Base-by-base conservation (phyloP, 2,888 invertebrate genomes). In the Thyatira batis region DNA sequence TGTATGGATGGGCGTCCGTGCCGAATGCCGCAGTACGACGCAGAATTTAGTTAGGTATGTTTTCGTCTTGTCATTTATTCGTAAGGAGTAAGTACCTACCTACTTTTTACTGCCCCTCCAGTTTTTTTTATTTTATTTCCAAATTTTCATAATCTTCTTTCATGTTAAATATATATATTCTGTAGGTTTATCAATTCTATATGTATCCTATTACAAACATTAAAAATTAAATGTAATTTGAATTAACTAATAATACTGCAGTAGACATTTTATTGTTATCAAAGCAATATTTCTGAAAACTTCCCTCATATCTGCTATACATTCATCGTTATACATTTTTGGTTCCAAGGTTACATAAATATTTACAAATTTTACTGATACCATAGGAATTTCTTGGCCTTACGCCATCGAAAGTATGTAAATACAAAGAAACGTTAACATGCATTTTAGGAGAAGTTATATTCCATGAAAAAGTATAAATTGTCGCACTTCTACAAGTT, bases 11-110 rank as follows among this genome's bases (percentile, higher is more conserved):
- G 39, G 39, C 39, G 68, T 65, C 68, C 61, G 66, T 67, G 58
- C 64, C 68, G 73, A 76, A 73, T 76, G 74, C 75, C 75, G 71
- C 76, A 80, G 70, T 65, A 63, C 68, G 57, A 25, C 39, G 50
- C 33, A 39, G 23, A 39, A 17, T 17, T 43, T 13, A 43, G 21
- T 25, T 27, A 25, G 17, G 17, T 27, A 46, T 27, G 46, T 9
- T 25, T 27, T 48, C 27, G 21, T 25, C 13, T 25, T 25, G 23
- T 25, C 25, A 25, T 25, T 25, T 46, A 25, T 39, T 17, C 39
- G 39, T 39, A 39, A 39, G 17, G n/a, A n/a, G n/a, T n/a, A n/a
- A n/a, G n/a, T n/a, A n/a, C n/a, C 39, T 17, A 39, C 8, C 13
- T 39, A 39, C n/a, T 39, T 39, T 30, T 39, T 17, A 39, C 33